Base-by-base conservation (phyloP, 2,888 invertebrate species). In the Muschampia plurimacula region DNA sequence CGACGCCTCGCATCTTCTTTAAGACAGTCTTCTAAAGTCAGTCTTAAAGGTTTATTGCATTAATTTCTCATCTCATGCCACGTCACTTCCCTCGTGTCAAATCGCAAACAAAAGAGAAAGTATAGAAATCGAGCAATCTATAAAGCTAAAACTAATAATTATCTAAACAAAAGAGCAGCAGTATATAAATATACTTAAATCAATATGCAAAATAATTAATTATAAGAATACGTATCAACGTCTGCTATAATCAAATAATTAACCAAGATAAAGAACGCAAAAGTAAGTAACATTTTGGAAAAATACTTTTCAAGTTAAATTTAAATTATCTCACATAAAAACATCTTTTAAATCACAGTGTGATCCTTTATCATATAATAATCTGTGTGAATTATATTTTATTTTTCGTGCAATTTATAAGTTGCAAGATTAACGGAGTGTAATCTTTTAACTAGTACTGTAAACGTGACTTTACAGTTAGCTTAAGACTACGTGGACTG, bases 1-100 rank as follows among this genome's bases (percentile, higher is more conserved):
- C 80, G 79, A 80, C 79, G 83, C 81, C 79, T 81, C 85, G 83
- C 82, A 36, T 63, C 86, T 80, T 88, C 89, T 90, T 91, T 87
- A 89, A 92, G 93, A 93, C 93, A 93, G 93, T 93, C 93, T 93
- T 93, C 90, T 92, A 82, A 92, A 92, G 92, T 93, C 93, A 93
- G 93, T 92, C 93, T 93, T 86, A 92, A 92, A 93, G 87, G 89
- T 90, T 87, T 93, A 92, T 93, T 93, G 93, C 92, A 91, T 92
- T 92, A 91, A 89, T 89, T 90, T 84, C 83, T 84, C 88, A 88
- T 85, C 84, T 86, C 88, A 87, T 85, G 85, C 84, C 82, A 78
- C 83, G 81, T 82, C 85, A 81, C 83, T 82, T 82, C 80, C 84
- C 82, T 81, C 82, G 80, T 78, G 78, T 79, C 80, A 80, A 83